Evolutionary conservation across 2,888 invertebrate species (phyloP).

Genomic region (Acrobasis repandana): DNA sequence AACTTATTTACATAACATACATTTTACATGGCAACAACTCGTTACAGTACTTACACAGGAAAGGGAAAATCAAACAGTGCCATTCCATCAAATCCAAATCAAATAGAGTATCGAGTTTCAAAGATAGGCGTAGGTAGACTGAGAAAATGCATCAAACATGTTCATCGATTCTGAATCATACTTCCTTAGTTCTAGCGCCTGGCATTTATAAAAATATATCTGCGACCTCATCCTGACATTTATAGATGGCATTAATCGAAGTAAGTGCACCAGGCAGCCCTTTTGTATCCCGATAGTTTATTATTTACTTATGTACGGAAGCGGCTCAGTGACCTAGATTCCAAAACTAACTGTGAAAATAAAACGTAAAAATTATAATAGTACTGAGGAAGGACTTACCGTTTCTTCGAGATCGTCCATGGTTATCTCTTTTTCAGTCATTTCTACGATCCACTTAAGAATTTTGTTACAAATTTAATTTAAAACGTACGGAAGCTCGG

Average conservation of each 20-base stretch:
- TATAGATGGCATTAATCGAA: constrained; percentile 16
- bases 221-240: background rate
- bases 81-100: background rate
- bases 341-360: constrained; percentile 9
- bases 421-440: constrained; percentile 71
- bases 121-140: constrained; percentile 1
- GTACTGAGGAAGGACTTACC: constrained; percentile 47
- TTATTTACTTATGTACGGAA: constrained; percentile 39
- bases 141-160: background rate
- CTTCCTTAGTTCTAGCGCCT: constrained; percentile 1
- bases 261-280: constrained; percentile 23
- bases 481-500: constrained; percentile 41
- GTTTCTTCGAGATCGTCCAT: constrained; percentile 74
- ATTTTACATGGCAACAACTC: background rate
- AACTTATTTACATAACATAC: constrained; percentile 9
- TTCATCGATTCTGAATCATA: background rate
- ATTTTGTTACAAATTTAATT: constrained; percentile 46
- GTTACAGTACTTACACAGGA: background rate
- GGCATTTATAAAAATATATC: constrained; percentile 19
- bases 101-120: background rate
- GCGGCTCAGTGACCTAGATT: constrained; percentile 61
- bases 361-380: background rate
- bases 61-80: background rate
- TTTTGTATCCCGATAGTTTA: constrained; percentile 35
- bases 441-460: constrained; percentile 44